Percentiles rank a stretch among this genome's conserved stretches.
phyloP scores from a whole-genome alignment of 35 echinoderm and acorn worm genomes.

The Amphiura filiformis region DNA sequence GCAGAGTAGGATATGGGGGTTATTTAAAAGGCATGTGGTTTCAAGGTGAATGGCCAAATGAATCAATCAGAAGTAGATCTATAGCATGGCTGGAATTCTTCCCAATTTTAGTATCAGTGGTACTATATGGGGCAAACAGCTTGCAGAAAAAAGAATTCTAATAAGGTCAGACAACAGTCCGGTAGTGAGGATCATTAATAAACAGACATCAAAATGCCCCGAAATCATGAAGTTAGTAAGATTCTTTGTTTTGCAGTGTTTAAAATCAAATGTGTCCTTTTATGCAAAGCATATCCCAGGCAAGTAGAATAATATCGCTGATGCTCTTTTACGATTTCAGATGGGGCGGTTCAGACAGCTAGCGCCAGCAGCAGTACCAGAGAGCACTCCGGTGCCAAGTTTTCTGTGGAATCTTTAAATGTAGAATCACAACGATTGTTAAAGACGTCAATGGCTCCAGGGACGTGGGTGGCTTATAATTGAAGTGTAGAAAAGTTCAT shows the following conservation, averaged over 20 bases:
- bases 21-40: conserved; percentile 2
- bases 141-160: not conserved
- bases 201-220: conserved; percentile 16
- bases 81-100: conserved; percentile 15
- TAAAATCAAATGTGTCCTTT: not conserved
- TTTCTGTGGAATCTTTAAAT: not conserved
- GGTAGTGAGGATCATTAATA: conserved; percentile 28
- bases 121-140: not conserved
- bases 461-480: not conserved
- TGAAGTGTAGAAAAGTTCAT: not conserved
- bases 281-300: not conserved
- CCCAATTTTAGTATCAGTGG: not conserved
- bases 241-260: conserved; percentile 1
- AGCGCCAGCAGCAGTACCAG: conserved; percentile 10
- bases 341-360: not conserved
- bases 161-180: conserved; percentile 24
- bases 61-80: not conserved
- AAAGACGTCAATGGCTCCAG: not conserved
- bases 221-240: conserved; percentile 14
- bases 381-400: not conserved
- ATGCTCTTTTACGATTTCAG: conserved; percentile 32
- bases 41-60: conserved; percentile 20
- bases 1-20: conserved; percentile 11
- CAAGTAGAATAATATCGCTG: conserved; percentile 22
- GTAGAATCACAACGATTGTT: not conserved